Evolutionary conservation across 2,888 invertebrate genomes (phyloP).

Genomic region (Podotricha telesiphe): DNA sequence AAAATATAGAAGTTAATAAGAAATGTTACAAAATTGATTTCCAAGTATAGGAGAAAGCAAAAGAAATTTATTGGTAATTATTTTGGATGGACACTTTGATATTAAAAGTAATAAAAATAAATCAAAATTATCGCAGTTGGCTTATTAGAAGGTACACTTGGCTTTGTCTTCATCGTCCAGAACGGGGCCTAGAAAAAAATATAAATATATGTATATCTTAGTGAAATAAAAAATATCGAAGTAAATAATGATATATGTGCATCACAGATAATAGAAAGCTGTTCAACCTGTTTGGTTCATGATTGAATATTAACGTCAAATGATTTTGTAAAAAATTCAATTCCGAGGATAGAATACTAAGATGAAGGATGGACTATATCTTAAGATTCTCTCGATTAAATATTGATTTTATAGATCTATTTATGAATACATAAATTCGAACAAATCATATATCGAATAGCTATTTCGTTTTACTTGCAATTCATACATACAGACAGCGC

Average conservation of each 20-base stretch:
- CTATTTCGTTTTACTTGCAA: too few species aligned
- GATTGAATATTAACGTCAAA: neutral
- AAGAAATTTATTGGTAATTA: neutral
- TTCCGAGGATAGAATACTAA: too few species aligned
- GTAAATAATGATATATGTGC: neutral
- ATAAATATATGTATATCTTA: too few species aligned
- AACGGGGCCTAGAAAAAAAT: neutral
- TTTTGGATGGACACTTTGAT: neutral
- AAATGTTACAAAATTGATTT: neutral
- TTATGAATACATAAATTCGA: too few species aligned
- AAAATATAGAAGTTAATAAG: neutral
- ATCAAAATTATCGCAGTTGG: neutral
- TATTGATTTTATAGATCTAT: too few species aligned
- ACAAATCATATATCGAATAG: too few species aligned
- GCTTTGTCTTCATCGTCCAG: neutral
- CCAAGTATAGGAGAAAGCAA: conserved; percentile 4
- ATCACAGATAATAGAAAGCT: neutral
- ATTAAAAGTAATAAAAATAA: neutral
- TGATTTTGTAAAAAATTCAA: too few species aligned
- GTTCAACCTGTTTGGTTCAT: neutral
- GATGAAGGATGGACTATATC: too few species aligned
- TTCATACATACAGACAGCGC: too few species aligned
- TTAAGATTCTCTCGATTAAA: too few species aligned
- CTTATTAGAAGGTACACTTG: neutral
- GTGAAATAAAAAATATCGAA: too few species aligned